Percentiles rank a stretch among this genome's conserved stretches.
Evolutionary conservation across 1,140 invertebrate species (phyloP).

Genomic region (Drosophila triauraria): DNA sequence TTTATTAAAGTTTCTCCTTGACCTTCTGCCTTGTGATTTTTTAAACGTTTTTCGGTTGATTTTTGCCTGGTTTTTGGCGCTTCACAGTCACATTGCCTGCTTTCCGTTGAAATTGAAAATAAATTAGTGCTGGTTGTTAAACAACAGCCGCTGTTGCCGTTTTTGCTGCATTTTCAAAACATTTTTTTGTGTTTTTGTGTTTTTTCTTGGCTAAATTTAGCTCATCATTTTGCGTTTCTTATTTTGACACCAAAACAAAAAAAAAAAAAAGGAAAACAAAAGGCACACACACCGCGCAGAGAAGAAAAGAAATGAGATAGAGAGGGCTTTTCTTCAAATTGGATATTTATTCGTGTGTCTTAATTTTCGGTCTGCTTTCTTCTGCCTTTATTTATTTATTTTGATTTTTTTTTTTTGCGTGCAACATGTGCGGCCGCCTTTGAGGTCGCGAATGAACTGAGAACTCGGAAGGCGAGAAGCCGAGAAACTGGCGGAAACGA

Average conservation of each 20-base stretch:
- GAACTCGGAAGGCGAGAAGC: conserved; percentile 9
- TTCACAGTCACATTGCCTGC: conserved; percentile 75
- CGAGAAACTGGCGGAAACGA: conserved; percentile 24
- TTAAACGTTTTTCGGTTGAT: conserved; percentile 2
- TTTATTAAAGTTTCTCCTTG: neutral
- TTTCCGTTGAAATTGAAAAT: conserved; percentile 24
- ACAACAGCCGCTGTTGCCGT: conserved; percentile 3
- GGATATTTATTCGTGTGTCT: conserved; percentile 2
- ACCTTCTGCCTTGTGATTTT: conserved; percentile 12
- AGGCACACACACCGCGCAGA: conserved; percentile 35
- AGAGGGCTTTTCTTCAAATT: conserved; percentile 40
- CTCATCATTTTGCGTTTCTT: conserved; percentile 14
- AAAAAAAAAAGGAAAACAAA: conserved; percentile 44
- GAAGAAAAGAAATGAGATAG: conserved; percentile 11
- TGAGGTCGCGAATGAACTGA: conserved; percentile 70
- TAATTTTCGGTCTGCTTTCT: conserved; percentile 4
- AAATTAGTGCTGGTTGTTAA: conserved; percentile 18
- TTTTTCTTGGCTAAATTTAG: conserved; percentile 39
- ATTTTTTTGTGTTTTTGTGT: conserved; percentile 3
- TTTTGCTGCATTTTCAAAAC: conserved; percentile 28
- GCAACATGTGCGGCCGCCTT: conserved; percentile 66
- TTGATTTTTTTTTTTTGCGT: conserved; percentile 20
- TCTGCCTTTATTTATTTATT: conserved; percentile 25
- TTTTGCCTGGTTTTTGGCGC: conserved; percentile 38
- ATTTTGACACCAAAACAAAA: conserved; percentile 21